Percentiles rank a stretch among this genome's conserved stretches.
phyloP scores from a whole-genome alignment of 1,140 invertebrate genomes.

The Sminthurides bifidus region DNA sequence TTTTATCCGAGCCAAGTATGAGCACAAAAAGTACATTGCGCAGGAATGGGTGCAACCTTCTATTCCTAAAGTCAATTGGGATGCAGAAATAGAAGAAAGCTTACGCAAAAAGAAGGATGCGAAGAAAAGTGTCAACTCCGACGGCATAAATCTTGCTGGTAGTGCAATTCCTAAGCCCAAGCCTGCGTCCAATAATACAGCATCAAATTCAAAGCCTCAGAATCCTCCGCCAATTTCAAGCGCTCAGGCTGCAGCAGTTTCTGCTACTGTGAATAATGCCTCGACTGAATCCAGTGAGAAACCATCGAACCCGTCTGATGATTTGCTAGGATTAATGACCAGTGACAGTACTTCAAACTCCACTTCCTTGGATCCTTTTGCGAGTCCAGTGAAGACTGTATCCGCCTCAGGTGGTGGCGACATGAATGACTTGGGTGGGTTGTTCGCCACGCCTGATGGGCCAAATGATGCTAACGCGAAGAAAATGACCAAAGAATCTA shows the following conservation, averaged over 20 bases:
- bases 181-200: slow-evolving; percentile 51
- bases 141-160: slow-evolving; percentile 23
- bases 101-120: slow-evolving; percentile 62
- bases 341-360: neutral
- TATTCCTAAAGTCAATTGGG: slow-evolving; percentile 65
- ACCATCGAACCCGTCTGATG: slow-evolving; percentile 13
- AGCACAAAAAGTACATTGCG: slow-evolving; percentile 95
- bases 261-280: neutral
- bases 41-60: slow-evolving; percentile 85
- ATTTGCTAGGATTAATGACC: slow-evolving; percentile 16
- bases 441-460: slow-evolving; percentile 6
- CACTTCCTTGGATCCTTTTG: slow-evolving; percentile 29
- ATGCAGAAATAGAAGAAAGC: slow-evolving; percentile 59
- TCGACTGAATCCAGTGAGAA: neutral
- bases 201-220: slow-evolving; percentile 36
- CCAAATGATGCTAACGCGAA: slow-evolving; percentile 35
- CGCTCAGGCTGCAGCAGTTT: neutral
- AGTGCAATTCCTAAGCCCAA: slow-evolving; percentile 41
- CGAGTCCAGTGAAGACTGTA: slow-evolving; percentile 24
- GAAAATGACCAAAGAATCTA: slow-evolving; percentile 85
- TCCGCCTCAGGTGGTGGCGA: slow-evolving; percentile 31
- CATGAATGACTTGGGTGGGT: slow-evolving; percentile 35
- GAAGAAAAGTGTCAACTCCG: slow-evolving; percentile 45
- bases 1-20: slow-evolving; percentile 95
- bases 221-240: neutral